These are phyloP conservation scores for Puffinus mauretanicus DNA, from an alignment of 2,113 vertebrate species.

Conservation along the genomic window DNA sequence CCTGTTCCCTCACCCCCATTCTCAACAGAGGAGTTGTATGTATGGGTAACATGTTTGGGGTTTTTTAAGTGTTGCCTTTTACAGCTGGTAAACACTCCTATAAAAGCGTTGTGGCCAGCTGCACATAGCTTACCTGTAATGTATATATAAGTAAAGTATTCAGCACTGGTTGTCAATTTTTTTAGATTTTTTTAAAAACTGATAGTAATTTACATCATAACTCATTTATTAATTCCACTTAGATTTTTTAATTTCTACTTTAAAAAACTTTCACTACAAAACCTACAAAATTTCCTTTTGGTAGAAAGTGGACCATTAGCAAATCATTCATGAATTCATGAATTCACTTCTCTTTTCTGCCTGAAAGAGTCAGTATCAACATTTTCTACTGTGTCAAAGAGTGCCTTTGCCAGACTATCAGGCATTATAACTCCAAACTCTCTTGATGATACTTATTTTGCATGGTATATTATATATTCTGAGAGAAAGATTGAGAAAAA, in stretches of 20 bases:
- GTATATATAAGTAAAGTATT: neutral
- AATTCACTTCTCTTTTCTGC: neutral
- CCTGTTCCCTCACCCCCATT: neutral
- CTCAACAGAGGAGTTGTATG: neutral
- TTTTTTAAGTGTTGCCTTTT: neutral
- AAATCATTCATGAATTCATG: neutral
- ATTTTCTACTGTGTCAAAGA: neutral
- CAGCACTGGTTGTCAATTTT: neutral
- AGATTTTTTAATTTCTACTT: neutral
- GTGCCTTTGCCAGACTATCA: neutral
- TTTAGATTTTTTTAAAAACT: neutral
- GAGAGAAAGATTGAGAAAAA: neutral
- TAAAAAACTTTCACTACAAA: neutral
- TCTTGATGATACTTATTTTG: neutral
- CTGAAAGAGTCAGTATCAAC: neutral
- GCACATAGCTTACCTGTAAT: neutral
- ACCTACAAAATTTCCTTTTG: neutral
- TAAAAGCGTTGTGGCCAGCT: neutral
- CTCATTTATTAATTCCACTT: neutral
- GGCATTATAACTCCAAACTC: neutral
- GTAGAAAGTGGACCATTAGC: neutral
- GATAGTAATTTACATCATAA: neutral
- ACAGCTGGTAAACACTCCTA: neutral
- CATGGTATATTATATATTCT: neutral
- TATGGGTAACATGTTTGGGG: neutral